Base-by-base conservation (phyloP, 2,888 invertebrate genomes). In the Poecilus cupreus region DNA sequence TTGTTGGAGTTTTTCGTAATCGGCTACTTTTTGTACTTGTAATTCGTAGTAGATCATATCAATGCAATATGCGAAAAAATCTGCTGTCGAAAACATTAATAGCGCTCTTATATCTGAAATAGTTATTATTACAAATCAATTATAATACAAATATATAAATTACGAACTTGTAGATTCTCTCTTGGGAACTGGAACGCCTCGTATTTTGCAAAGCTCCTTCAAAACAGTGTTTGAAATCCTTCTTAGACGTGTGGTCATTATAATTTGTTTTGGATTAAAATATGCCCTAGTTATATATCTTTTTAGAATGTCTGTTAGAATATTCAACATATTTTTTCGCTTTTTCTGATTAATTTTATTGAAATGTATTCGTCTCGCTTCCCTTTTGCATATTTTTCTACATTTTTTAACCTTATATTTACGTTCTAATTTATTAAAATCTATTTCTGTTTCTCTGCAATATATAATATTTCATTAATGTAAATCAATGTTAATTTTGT, bases 161-260 rank as follows among this genome's bases (percentile, higher is more conserved):
- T 43, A 51, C 49, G n/a, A 37, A 79, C 79, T 79, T 32, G 46
- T 46, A 1, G 18, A 20, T 18, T 68, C 68, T n/a, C 80, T 51
- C 11, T 32, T 10, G 95, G 98, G 92, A 94, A 98, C 90, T 94
- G 95, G 91, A 96, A 98, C 88, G 96, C 98, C 96, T 95, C 97
- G 87, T 85, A 92, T 89, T 84, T 91, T 91, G 79, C 92, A 91
- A 3, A 93, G 90, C 83, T 91, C 88, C 83, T 91, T 91, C 83
- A 92, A 85, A 16, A 93, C 90, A 2, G 91, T 91, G 83, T 92
- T 91, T 2, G 92, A 91, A 60, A 92, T 90, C 84, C 91, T 91
- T 76, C 92, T 87, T 82, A 92, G 84, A 82, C 92, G 88, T 54
- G 92, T 91, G 0, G 92, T 91, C 1, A 92, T 91, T 83, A 93